Percentiles rank a stretch among this genome's conserved stretches.
Conservation (phyloP, 2,113 vertebrate genomes). For the Beaufortia kweichowensis region DNA sequence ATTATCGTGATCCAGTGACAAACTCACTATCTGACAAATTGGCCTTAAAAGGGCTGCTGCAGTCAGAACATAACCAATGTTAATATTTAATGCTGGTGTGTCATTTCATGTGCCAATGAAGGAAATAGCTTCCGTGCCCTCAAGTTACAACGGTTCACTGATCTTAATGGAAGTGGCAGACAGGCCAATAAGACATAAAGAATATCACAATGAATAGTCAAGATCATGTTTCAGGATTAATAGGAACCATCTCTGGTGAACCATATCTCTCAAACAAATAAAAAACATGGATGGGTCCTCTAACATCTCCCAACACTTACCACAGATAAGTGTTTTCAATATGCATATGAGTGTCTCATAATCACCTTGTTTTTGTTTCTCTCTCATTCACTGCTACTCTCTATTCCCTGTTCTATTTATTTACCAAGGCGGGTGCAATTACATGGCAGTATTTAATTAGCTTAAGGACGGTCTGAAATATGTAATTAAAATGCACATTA, state of each 20-base stretch:
- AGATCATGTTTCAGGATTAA: constrained; percentile 19
- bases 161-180: constrained; percentile 39
- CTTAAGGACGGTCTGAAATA: not conserved
- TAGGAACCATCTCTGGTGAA: not conserved
- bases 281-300: not conserved
- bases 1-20: constrained; percentile 53
- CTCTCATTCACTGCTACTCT: constrained; percentile 21
- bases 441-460: constrained; percentile 7
- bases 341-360: constrained; percentile 19
- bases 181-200: constrained; percentile 34
- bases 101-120: constrained; percentile 55
- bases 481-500: not conserved
- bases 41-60: constrained; percentile 25
- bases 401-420: not conserved
- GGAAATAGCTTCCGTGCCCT: constrained; percentile 50
- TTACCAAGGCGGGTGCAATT: constrained; percentile 12
- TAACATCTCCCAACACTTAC: not conserved
- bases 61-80: constrained; percentile 55
- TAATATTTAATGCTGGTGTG: constrained; percentile 68
- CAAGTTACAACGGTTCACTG: constrained; percentile 53
- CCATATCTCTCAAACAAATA: not conserved
- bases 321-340: not conserved
- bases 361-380: constrained; percentile 18
- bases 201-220: constrained; percentile 31
- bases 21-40: constrained; percentile 40